phyloP scores from a whole-genome alignment of 1,140 invertebrate genomes.

The Meteorus sp. region DNA sequence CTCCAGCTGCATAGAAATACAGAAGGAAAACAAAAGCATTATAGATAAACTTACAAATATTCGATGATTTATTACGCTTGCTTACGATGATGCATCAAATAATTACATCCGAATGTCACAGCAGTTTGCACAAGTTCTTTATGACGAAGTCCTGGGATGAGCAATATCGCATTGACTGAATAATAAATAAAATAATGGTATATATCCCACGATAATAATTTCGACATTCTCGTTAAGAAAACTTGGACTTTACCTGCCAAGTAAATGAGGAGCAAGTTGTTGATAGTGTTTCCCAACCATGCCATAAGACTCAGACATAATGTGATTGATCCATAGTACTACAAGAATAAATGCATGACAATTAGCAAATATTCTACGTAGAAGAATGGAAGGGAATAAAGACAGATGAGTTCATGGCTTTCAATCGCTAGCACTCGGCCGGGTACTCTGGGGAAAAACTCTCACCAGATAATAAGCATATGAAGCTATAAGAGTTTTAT shows the following conservation, averaged over 20 bases:
- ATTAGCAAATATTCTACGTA: constrained; percentile 21
- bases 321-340: constrained; percentile 78
- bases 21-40: not conserved
- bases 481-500: too few relatives aligned
- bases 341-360: constrained; percentile 18
- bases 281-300: constrained; percentile 78
- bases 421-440: not conserved
- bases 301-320: constrained; percentile 67
- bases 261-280: constrained; percentile 82
- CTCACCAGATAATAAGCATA: too few relatives aligned
- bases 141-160: constrained; percentile 46
- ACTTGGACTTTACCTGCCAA: constrained; percentile 61
- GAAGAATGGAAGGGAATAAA: too few relatives aligned
- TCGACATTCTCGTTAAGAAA: not conserved
- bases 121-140: constrained; percentile 37
- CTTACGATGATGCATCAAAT: constrained; percentile 41
- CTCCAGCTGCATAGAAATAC: not conserved
- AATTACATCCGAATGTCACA: constrained; percentile 35
- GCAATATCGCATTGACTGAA: constrained; percentile 40
- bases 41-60: constrained; percentile 15
- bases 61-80: constrained; percentile 36
- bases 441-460: too few relatives aligned
- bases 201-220: constrained; percentile 12
- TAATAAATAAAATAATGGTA: constrained; percentile 28
- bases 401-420: constrained; percentile 18